Percentiles rank a stretch among this genome's conserved stretches.
Conservation (phyloP, 2,888 invertebrate species). For the Nomada fucata region DNA sequence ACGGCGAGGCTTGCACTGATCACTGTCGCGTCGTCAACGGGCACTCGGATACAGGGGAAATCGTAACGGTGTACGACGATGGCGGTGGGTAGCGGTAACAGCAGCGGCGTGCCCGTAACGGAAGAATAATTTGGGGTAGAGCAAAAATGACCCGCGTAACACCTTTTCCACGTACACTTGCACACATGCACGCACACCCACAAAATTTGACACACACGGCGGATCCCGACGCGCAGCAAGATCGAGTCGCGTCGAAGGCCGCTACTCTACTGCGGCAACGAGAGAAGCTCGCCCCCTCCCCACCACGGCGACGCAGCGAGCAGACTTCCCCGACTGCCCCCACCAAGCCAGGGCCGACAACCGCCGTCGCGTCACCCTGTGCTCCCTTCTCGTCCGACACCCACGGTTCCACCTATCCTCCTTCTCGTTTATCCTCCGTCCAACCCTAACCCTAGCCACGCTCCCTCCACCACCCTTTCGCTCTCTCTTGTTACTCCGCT, state of each 20-base stretch:
- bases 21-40: neutral
- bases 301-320: slow-evolving; percentile 54
- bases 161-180: slow-evolving; percentile 37
- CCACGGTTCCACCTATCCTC: slow-evolving; percentile 33
- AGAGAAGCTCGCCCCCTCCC: slow-evolving; percentile 70
- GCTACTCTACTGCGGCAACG: slow-evolving; percentile 83
- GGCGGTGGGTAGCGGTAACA: no score
- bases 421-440: slow-evolving; percentile 1
- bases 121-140: slow-evolving; percentile 16
- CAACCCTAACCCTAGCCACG: no score
- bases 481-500: slow-evolving; percentile 4
- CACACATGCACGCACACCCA: slow-evolving; percentile 29
- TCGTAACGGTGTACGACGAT: no score
- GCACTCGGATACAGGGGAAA: slow-evolving; percentile 26
- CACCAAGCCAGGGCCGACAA: slow-evolving; percentile 31
- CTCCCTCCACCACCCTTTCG: slow-evolving; percentile 1
- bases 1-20: slow-evolving; percentile 3
- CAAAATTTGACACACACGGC: slow-evolving; percentile 28
- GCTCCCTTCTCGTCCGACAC: slow-evolving; percentile 31
- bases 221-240: slow-evolving; percentile 61
- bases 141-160: slow-evolving; percentile 40
- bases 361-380: slow-evolving; percentile 46
- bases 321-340: slow-evolving; percentile 54
- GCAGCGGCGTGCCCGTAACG: no score
- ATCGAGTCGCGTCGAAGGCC: slow-evolving; percentile 82